phyloP scores from a whole-genome alignment of 2,113 vertebrate species.

The human (Homo sapiens) region GRCh38 chr3:166219501-166220000 shows the following conservation, averaged over 20 bases:
- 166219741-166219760: background rate
- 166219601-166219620: background rate
- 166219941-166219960: background rate
- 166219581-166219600: background rate
- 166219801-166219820: background rate
- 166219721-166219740: background rate
- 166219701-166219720: fast-evolving
- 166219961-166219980: background rate
- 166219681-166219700: fast-evolving
- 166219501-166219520: background rate
- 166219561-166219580: background rate
- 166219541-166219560: background rate
- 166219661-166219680: background rate
- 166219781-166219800: background rate
- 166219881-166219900: background rate
- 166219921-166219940: background rate
- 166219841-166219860: background rate
- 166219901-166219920: background rate
- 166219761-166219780: background rate
- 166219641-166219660: background rate
- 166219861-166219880: background rate
- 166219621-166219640: background rate
- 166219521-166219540: background rate
- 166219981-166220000: background rate
- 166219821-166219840: background rate